phyloP scores from a whole-genome alignment of 2,113 vertebrate species.

The Cyprinodon tularosa region DNA sequence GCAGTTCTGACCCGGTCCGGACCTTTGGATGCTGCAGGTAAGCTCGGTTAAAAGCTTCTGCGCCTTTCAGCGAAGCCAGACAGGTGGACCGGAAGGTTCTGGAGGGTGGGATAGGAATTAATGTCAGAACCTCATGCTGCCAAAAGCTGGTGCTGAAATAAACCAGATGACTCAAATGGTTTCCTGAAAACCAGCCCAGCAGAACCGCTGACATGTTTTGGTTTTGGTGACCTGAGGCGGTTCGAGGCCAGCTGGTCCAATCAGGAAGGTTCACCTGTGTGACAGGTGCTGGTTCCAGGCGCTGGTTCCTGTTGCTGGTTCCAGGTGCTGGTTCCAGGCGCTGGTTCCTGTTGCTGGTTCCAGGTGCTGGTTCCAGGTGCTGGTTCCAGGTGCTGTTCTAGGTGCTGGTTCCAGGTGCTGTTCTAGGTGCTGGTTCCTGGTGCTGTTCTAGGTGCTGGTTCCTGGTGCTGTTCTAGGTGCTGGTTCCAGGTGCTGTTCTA shows the following conservation, averaged over 20 bases:
- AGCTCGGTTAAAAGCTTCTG: not conserved
- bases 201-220: not conserved
- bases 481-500: too few relatives aligned
- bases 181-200: not conserved
- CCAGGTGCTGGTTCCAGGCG: too few relatives aligned
- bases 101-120: not conserved
- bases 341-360: too few relatives aligned
- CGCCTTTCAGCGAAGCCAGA: not conserved
- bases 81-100: not conserved
- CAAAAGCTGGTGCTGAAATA: not conserved
- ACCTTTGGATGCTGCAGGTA: slow-evolving; percentile 50
- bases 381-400: too few relatives aligned
- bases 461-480: too few relatives aligned
- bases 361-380: too few relatives aligned
- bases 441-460: too few relatives aligned
- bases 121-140: not conserved
- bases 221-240: not conserved
- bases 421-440: too few relatives aligned
- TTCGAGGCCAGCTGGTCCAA: not conserved
- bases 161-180: not conserved
- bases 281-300: too few relatives aligned
- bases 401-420: too few relatives aligned
- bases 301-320: too few relatives aligned
- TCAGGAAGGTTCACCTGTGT: not conserved
- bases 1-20: slow-evolving; percentile 21